A percentile compares a stretch with the other conserved stretches of the same genome.
Conservation (phyloP, 2,888 invertebrate genomes). For the Stenotaenia linearis region DNA sequence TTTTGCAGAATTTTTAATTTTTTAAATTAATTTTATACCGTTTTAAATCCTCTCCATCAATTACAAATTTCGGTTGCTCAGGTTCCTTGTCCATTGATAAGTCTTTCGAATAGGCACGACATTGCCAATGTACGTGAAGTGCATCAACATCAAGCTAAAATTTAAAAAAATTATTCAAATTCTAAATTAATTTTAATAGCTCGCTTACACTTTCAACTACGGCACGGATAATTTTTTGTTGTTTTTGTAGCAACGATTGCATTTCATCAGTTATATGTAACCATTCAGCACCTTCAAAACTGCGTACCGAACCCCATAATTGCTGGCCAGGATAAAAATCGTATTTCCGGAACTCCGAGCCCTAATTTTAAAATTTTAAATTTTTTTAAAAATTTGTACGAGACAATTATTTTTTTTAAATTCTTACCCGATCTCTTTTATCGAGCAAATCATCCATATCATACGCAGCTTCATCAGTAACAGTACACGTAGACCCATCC, state of each 20-base stretch:
- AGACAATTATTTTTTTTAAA: neutral
- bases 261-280: constrained; percentile 52
- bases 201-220: constrained; percentile 65
- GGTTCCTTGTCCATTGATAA: constrained; percentile 50
- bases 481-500: constrained; percentile 49
- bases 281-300: constrained; percentile 74
- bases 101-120: constrained; percentile 51
- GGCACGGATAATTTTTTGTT: constrained; percentile 49
- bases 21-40: constrained; percentile 40
- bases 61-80: constrained; percentile 61
- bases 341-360: constrained; percentile 54
- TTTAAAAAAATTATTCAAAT: neutral
- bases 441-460: constrained; percentile 67
- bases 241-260: constrained; percentile 39
- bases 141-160: constrained; percentile 64
- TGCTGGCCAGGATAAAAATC: constrained; percentile 68
- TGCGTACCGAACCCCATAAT: constrained; percentile 65
- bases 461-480: constrained; percentile 58
- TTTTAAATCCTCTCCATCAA: constrained; percentile 70
- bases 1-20: too few species aligned
- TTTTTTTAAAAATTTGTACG: neutral
- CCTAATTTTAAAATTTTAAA: constrained; percentile 44
- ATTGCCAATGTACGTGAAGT: constrained; percentile 83
- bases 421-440: constrained; percentile 52
- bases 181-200: too few species aligned